Evolutionary conservation across 2,113 vertebrate genomes (phyloP).

Genomic region (Cnemophilus loriae): DNA sequence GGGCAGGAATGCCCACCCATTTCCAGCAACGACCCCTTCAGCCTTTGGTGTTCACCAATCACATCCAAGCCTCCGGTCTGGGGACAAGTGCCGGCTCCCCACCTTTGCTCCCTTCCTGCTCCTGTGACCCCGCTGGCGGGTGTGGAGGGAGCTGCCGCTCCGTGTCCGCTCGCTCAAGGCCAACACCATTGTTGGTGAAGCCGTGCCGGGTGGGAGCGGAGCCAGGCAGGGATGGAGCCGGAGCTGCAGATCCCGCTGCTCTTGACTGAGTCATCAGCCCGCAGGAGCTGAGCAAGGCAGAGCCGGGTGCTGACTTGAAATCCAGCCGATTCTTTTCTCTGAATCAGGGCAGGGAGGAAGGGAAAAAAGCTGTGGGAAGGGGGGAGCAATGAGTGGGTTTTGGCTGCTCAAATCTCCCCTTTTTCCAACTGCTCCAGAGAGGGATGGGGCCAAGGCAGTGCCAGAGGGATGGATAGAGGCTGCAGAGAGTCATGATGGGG

Average conservation of each 20-base stretch:
- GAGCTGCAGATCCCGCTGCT: neutral
- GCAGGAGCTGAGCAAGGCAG: neutral
- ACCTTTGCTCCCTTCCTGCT: neutral
- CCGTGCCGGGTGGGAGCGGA: neutral
- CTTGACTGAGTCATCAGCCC: neutral
- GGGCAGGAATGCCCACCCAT: neutral
- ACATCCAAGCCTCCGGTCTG: fast-evolving
- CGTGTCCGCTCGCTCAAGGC: neutral
- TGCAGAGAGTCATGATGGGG: neutral
- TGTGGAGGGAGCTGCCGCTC: neutral
- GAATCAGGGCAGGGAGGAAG: neutral
- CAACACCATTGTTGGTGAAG: neutral
- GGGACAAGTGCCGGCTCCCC: neutral
- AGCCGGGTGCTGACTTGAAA: neutral
- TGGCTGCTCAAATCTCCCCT: neutral
- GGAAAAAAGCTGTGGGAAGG: neutral
- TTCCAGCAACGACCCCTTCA: neutral
- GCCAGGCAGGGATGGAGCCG: neutral
- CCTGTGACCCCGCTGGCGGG: neutral
- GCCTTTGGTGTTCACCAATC: neutral
- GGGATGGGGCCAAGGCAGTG: neutral
- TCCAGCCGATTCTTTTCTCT: neutral
- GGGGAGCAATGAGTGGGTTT: neutral
- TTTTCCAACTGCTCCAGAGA: neutral
- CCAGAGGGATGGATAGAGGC: neutral